A percentile compares a stretch with the other conserved stretches of the same genome.
Conservation (phyloP, 2,113 vertebrate species). For the Chloroceryle aenea region DNA sequence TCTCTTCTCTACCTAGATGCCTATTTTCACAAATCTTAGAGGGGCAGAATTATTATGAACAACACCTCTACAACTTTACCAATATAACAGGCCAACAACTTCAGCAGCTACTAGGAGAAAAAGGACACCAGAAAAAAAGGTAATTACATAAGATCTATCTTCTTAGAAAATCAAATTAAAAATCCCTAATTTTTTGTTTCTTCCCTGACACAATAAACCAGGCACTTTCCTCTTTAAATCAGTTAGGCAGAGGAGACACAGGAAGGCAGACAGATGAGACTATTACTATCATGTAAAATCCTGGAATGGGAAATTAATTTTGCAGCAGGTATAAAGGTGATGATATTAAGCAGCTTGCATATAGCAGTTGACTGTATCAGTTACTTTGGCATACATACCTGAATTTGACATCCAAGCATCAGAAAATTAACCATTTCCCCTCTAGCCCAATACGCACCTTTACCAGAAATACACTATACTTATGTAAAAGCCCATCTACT, state of each 20-base stretch:
- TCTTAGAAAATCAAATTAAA: background rate
- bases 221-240: background rate
- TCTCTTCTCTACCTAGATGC: background rate
- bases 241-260: background rate
- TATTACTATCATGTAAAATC: background rate
- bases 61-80: background rate
- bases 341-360: background rate
- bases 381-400: background rate
- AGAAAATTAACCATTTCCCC: background rate
- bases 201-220: background rate
- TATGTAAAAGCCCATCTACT: background rate
- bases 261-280: background rate
- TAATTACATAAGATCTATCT: background rate
- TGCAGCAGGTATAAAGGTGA: background rate
- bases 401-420: background rate
- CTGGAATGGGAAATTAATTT: background rate
- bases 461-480: background rate
- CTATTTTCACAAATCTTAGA: background rate
- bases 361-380: background rate
- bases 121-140: background rate
- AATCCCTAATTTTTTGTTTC: background rate
- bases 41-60: background rate
- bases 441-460: fast-evolving
- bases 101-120: background rate
- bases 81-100: background rate